These are phyloP conservation scores for Syndactyla subalaris DNA, from an alignment of 2,797 vertebrate genomes.

Conservation along the genomic window DNA sequence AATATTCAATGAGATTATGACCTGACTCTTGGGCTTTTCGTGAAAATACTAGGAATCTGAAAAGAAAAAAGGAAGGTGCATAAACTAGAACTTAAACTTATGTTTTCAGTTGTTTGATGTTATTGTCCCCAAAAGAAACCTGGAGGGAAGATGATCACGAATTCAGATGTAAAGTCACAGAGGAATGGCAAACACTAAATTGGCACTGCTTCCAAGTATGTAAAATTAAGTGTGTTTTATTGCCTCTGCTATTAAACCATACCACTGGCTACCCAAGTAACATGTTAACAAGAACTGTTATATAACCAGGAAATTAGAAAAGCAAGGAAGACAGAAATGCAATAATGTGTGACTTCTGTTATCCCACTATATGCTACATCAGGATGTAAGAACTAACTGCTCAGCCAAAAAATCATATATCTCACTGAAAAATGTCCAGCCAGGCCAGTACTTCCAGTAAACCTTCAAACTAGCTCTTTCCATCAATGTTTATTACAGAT, in stretches of 20 bases:
- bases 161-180: accelerated
- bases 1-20: not conserved
- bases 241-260: not conserved
- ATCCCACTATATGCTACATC: too few species aligned
- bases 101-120: not conserved
- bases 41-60: not conserved
- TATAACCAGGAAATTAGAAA: not conserved
- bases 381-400: too few species aligned
- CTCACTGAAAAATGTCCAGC: too few species aligned
- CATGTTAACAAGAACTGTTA: not conserved
- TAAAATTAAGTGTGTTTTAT: not conserved
- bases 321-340: not conserved
- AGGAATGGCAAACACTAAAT: not conserved
- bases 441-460: not conserved
- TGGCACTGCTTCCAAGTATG: not conserved
- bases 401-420: too few species aligned
- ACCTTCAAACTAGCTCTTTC: not conserved
- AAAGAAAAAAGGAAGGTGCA: not conserved
- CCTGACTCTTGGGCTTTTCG: not conserved
- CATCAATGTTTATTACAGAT: not conserved
- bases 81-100: not conserved
- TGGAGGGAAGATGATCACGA: not conserved
- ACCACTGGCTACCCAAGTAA: not conserved
- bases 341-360: too few species aligned
- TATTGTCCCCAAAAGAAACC: not conserved